phyloP scores from a whole-genome alignment of 2,113 vertebrate genomes.

The Panthera leo region DNA sequence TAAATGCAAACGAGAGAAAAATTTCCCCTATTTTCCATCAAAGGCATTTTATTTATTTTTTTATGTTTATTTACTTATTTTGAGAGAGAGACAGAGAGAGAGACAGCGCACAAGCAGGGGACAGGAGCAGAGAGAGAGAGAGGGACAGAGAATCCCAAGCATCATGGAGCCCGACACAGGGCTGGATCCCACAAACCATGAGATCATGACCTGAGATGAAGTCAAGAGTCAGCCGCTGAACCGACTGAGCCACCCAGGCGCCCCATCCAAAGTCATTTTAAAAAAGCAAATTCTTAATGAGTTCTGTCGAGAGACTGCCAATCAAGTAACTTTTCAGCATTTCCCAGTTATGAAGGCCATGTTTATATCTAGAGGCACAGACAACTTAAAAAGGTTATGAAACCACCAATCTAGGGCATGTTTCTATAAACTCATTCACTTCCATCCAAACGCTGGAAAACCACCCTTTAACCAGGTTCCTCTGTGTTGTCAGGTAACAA shows the following conservation, averaged over 20 bases:
- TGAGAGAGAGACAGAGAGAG: too few relatives aligned
- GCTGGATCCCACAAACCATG: too few relatives aligned
- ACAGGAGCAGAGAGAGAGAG: too few relatives aligned
- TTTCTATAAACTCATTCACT: not conserved
- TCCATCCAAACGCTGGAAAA: not conserved
- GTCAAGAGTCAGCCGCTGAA: too few relatives aligned
- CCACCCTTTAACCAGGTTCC: not conserved
- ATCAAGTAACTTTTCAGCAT: not conserved
- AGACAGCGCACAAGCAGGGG: too few relatives aligned
- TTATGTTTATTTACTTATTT: too few relatives aligned
- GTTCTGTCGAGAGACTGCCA: not conserved
- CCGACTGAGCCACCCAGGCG: too few relatives aligned
- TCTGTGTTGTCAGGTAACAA: not conserved
- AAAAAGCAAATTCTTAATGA: slow-evolving; percentile 24
- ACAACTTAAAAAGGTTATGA: not conserved
- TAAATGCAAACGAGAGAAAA: slow-evolving; percentile 5
- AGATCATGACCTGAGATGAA: too few relatives aligned
- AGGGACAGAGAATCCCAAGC: too few relatives aligned
- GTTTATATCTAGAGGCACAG: not conserved
- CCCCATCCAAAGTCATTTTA: slow-evolving; percentile 9
- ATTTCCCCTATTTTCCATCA: not conserved
- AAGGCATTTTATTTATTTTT: slow-evolving; percentile 20
- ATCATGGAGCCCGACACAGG: too few relatives aligned
- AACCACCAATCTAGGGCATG: not conserved
- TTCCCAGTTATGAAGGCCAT: not conserved